Conservation (phyloP, 2,113 vertebrate genomes). For the Neodon shergylaensis region DNA sequence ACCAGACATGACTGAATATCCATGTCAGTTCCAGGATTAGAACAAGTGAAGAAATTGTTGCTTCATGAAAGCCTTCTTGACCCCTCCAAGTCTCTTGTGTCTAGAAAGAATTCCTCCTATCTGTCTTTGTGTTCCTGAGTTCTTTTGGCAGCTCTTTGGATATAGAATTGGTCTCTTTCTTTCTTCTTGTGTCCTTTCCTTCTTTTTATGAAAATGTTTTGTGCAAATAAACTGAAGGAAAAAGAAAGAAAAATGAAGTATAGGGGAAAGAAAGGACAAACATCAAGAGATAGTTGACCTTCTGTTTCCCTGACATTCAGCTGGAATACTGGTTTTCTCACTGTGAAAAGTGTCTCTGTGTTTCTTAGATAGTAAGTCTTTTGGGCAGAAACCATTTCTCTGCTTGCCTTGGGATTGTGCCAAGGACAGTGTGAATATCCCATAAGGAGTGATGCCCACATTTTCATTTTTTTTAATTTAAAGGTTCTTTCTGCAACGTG, state of each 20-base stretch:
- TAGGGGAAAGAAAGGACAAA: background rate
- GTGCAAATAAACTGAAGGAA: conserved; percentile 45
- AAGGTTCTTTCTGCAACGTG: conserved; percentile 54
- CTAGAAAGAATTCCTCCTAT: background rate
- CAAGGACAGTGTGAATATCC: background rate
- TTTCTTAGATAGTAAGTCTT: conserved; percentile 40
- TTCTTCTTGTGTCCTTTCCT: conserved; percentile 35
- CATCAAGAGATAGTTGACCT: background rate
- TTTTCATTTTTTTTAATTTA: conserved; percentile 1
- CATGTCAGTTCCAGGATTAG: background rate
- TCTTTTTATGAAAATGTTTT: conserved; percentile 5
- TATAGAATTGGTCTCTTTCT: background rate
- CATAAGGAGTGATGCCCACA: background rate
- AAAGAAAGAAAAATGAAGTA: conserved; percentile 3
- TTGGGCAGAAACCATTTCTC: background rate
- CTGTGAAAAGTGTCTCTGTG: conserved; percentile 34
- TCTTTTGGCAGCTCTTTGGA: background rate
- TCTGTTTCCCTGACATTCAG: conserved; percentile 26
- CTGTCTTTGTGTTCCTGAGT: background rate
- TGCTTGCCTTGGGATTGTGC: background rate
- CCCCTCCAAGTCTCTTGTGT: background rate
- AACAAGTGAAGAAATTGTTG: background rate
- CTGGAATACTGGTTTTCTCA: background rate
- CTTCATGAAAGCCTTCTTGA: background rate
- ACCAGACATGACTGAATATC: background rate